Conservation (phyloP, 1,140 invertebrate genomes). For the Drosophila carrolli region DNA sequence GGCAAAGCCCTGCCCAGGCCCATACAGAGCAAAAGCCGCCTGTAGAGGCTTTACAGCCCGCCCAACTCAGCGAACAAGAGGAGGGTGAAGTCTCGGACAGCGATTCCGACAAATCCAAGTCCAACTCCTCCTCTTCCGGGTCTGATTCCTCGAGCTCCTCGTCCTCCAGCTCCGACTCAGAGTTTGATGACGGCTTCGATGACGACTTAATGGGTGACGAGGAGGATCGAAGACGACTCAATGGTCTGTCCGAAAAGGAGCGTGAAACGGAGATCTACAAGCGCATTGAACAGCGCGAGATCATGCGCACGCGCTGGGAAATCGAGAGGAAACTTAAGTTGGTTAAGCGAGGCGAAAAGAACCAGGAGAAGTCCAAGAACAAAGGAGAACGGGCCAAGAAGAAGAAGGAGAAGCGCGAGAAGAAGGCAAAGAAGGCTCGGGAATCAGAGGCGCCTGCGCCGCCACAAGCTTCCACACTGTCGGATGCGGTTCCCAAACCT, state of each 20-base stretch:
- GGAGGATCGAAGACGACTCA: conserved; percentile 94
- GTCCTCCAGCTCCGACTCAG: conserved; percentile 84
- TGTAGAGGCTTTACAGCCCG: neutral
- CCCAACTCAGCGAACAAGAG: conserved; percentile 60
- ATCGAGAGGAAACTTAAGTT: conserved; percentile 97
- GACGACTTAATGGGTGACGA: conserved; percentile 99
- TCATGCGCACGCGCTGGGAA: conserved; percentile 97
- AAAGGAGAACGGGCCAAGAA: conserved; percentile 87
- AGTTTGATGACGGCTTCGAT: conserved; percentile 91
- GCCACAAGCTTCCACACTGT: conserved; percentile 46
- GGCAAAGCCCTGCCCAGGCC: conserved; percentile 7
- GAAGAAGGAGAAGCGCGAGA: conserved; percentile 83
- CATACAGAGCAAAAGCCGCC: conserved; percentile 18
- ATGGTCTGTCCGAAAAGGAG: conserved; percentile 98
- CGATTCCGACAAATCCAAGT: conserved; percentile 68
- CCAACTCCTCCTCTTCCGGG: conserved; percentile 43
- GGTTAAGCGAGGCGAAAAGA: conserved; percentile 92
- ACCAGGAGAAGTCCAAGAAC: conserved; percentile 85
- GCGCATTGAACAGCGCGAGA: conserved; percentile 96
- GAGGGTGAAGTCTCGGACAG: conserved; percentile 80
- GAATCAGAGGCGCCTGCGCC: conserved; percentile 59
- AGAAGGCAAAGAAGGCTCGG: conserved; percentile 83
- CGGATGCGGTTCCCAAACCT: conserved; percentile 20
- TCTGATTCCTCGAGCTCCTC: conserved; percentile 73
- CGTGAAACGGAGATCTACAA: conserved; percentile 98